Evolutionary conservation across 2,797 vertebrate genomes (phyloP).

Genomic region (Manis pentadactyla): DNA sequence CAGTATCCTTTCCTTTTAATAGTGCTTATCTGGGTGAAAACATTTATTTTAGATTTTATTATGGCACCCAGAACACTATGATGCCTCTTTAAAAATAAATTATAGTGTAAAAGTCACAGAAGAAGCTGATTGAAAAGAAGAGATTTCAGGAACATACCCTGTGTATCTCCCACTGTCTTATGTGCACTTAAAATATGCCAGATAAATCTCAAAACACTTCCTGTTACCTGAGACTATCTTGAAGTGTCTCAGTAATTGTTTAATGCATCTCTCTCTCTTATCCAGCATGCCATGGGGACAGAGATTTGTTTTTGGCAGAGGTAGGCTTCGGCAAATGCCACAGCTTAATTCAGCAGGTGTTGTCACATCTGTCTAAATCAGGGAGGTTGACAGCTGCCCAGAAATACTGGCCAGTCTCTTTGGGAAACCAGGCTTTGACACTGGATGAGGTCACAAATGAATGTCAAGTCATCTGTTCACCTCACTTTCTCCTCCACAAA

Average conservation of each 20-base stretch:
- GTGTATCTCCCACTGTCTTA: constrained; percentile 82
- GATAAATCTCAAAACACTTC: constrained; percentile 84
- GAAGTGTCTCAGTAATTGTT: constrained; percentile 82
- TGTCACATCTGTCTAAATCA: constrained; percentile 22
- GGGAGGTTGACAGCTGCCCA: not conserved
- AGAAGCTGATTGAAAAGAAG: constrained; percentile 81
- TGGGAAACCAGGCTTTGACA: constrained; percentile 45
- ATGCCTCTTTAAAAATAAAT: constrained; percentile 88
- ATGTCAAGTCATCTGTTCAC: not conserved
- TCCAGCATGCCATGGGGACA: constrained; percentile 67
- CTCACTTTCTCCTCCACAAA: not conserved
- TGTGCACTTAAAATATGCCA: constrained; percentile 83
- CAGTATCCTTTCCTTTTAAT: constrained; percentile 85
- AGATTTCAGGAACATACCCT: constrained; percentile 78
- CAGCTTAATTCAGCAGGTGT: constrained; percentile 57
- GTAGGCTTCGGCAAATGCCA: constrained; percentile 57
- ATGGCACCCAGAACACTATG: constrained; percentile 76
- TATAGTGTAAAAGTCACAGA: constrained; percentile 83
- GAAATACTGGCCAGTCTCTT: constrained; percentile 51
- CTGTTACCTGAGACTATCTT: constrained; percentile 80
- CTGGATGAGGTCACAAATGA: constrained; percentile 2
- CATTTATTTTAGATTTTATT: constrained; percentile 83
- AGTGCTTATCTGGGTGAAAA: constrained; percentile 75
- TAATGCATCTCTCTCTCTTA: constrained; percentile 75
- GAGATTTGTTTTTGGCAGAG: constrained; percentile 46